Percentiles rank a stretch among this genome's conserved stretches.
phyloP scores from a whole-genome alignment of 2,888 invertebrate species.

The Tinea pellionella region DNA sequence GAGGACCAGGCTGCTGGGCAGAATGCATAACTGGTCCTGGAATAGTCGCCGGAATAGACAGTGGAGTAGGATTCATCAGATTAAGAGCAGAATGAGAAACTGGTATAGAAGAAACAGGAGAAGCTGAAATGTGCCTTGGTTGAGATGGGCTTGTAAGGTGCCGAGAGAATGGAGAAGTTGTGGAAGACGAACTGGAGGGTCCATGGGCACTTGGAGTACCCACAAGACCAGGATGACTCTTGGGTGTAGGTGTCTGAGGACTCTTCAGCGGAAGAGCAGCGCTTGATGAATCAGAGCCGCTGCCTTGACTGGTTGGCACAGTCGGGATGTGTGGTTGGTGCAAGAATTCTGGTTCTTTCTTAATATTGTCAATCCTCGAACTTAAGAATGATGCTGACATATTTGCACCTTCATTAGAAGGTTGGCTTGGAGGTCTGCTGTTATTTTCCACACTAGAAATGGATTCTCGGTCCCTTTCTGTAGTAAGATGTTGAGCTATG shows the following conservation, averaged over 20 bases:
- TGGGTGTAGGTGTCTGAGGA: conserved; percentile 65
- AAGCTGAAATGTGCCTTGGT: conserved; percentile 58
- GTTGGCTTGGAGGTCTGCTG: conserved; percentile 59
- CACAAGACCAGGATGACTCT: conserved; percentile 55
- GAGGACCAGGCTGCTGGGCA: conserved; percentile 77
- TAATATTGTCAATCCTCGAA: conserved; percentile 77
- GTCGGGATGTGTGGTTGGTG: conserved; percentile 65
- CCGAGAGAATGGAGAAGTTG: conserved; percentile 62
- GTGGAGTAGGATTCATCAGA: conserved; percentile 70
- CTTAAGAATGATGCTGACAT: conserved; percentile 70
- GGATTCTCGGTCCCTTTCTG: conserved; percentile 60
- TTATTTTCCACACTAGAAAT: conserved; percentile 59
- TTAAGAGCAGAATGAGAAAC: conserved; percentile 73
- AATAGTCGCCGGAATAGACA: conserved; percentile 73
- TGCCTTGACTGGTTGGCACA: conserved; percentile 57
- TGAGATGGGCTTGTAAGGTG: conserved; percentile 63
- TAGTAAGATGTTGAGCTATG: conserved; percentile 57
- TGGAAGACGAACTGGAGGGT: conserved; percentile 44
- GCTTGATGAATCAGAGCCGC: conserved; percentile 48
- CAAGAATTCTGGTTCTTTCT: conserved; percentile 77
- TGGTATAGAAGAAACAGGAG: conserved; percentile 55
- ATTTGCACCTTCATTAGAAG: conserved; percentile 56
- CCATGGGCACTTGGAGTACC: conserved; percentile 44
- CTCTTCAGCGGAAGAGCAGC: conserved; percentile 69
- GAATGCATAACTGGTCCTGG: conserved; percentile 80